Conservation (phyloP, 1,140 invertebrate genomes). For the Latrodectus geometricus region DNA sequence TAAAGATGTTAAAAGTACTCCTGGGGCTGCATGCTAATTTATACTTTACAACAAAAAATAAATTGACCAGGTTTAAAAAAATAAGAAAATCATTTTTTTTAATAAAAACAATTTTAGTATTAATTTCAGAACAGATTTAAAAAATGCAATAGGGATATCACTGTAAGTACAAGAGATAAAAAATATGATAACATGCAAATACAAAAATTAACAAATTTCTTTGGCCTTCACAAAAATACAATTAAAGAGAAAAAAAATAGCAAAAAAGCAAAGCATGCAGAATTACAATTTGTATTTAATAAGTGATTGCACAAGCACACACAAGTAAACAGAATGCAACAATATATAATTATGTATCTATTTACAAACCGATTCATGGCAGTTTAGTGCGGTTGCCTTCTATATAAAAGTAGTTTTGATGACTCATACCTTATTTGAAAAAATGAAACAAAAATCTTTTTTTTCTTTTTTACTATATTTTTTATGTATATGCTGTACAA, state of each 20-base stretch:
- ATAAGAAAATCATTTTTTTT: too few relatives aligned
- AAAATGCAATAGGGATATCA: too few relatives aligned
- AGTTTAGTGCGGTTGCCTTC: not conserved
- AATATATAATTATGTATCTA: not conserved
- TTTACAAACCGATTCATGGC: not conserved
- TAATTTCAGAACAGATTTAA: too few relatives aligned
- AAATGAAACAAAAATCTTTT: not conserved
- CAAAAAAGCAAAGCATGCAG: not conserved
- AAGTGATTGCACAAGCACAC: not conserved
- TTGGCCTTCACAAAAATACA: not conserved
- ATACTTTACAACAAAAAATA: too few relatives aligned
- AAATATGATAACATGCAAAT: too few relatives aligned
- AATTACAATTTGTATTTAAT: not conserved
- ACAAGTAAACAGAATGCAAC: not conserved
- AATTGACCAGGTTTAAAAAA: too few relatives aligned
- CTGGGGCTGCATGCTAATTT: too few relatives aligned
- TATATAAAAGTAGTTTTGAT: not conserved
- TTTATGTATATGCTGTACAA: not conserved
- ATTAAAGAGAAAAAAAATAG: not conserved
- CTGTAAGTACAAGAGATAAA: too few relatives aligned
- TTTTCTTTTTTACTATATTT: not conserved
- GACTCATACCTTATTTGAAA: not conserved
- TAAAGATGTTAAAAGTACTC: too few relatives aligned
- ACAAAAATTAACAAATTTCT: too few relatives aligned
- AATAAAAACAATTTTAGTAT: too few relatives aligned